Conservation (phyloP, 2,113 vertebrate genomes). For the Lota lota region DNA sequence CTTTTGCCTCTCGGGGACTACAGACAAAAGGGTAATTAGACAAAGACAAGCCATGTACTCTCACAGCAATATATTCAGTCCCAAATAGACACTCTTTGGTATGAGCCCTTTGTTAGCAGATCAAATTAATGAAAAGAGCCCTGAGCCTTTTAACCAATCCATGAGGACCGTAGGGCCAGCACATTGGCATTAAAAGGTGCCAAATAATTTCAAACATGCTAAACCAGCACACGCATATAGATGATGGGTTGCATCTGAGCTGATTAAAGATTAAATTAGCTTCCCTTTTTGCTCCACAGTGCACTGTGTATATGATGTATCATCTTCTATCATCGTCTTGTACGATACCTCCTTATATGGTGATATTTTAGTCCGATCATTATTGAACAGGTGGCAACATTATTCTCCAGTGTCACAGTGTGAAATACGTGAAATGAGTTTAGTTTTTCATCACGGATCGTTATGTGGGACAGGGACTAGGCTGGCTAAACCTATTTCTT, state of each 20-base stretch:
- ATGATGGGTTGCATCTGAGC: too few species aligned
- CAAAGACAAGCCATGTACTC: constrained; percentile 28
- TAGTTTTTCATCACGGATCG: constrained; percentile 45
- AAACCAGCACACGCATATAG: too few species aligned
- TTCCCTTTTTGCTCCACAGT: too few species aligned
- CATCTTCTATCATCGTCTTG: too few species aligned
- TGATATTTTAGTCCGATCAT: constrained; percentile 2
- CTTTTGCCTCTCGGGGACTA: constrained; percentile 13
- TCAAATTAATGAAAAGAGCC: constrained; percentile 45
- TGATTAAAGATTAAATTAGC: too few species aligned
- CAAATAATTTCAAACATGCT: too few species aligned
- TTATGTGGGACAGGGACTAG: constrained; percentile 46
- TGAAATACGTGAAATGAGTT: constrained; percentile 37
- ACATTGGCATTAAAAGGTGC: too few species aligned
- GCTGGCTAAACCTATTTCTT: constrained; percentile 44
- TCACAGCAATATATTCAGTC: constrained; percentile 50
- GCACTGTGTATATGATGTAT: too few species aligned
- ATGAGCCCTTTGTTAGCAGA: constrained; percentile 46
- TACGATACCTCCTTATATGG: too few species aligned
- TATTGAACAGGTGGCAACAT: constrained; percentile 57
- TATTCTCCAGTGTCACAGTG: constrained; percentile 35
- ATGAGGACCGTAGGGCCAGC: too few species aligned
- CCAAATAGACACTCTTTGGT: constrained; percentile 44
- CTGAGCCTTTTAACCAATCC: not conserved
- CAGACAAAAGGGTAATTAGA: constrained; percentile 38